These are phyloP conservation scores for Bombus waltoni DNA, from an alignment of 1,140 invertebrate species.

Conservation along the genomic window DNA sequence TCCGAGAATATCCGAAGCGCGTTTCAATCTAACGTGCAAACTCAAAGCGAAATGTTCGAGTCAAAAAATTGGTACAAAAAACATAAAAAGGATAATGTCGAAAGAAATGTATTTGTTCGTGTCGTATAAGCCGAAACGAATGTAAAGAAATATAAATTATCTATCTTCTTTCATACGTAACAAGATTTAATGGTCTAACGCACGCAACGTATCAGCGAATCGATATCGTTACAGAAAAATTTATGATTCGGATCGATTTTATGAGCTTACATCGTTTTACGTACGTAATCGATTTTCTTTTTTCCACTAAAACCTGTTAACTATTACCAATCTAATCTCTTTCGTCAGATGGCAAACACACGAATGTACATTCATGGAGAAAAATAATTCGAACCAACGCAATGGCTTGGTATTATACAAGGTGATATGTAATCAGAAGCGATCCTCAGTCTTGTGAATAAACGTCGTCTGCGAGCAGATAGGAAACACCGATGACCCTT, in stretches of 20 bases:
- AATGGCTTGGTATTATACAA: background rate
- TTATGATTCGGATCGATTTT: background rate
- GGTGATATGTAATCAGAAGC: background rate
- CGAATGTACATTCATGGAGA: slow-evolving; percentile 52
- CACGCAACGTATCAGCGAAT: background rate
- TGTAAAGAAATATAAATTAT: background rate
- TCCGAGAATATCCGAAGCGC: background rate
- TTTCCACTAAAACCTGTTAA: slow-evolving; percentile 43
- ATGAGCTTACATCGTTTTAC: background rate
- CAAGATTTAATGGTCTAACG: background rate
- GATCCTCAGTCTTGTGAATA: too few species aligned
- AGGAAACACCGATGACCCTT: background rate
- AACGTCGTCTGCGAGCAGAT: too few species aligned
- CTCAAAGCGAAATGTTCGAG: background rate
- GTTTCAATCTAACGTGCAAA: background rate
- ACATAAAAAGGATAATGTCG: too few species aligned
- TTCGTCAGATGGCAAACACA: slow-evolving; percentile 10
- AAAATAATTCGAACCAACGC: slow-evolving; percentile 42
- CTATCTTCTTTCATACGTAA: too few species aligned
- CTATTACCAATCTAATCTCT: slow-evolving; percentile 46
- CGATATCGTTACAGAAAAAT: background rate
- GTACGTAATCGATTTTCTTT: slow-evolving; percentile 31
- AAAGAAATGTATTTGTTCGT: background rate
- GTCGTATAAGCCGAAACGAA: background rate
- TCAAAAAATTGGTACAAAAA: background rate